Base-by-base conservation (phyloP, 2,113 vertebrate species). In the Riparia riparia region DNA sequence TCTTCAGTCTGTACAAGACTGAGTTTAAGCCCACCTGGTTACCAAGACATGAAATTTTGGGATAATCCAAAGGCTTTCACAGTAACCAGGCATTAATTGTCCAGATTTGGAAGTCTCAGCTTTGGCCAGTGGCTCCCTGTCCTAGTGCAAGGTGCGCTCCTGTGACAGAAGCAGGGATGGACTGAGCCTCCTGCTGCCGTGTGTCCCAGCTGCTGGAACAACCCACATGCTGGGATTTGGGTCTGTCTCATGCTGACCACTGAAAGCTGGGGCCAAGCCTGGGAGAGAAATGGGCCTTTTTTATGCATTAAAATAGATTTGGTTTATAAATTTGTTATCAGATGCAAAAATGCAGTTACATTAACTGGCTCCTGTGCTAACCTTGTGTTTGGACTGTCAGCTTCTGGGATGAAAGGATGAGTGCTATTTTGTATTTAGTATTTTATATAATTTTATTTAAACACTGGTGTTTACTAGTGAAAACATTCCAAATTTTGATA, bases 401-500 rank as follows among this genome's bases (percentile, higher is more conserved):
- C 24, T 50, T 86, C 56, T 42, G 41, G 39, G 44, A 63, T n/a
- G 21, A 76, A 61, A 0, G 4, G 37, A 18, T 0, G 0, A 74
- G 22, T 37, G 12, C 8, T 24, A 7, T 20, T 82, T 61, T 60
- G 1, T 6, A 58, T 25, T 66, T 73, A 66, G 39, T 11, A 37
- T 56, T 61, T 76, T 9, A 54, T 19, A 31, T 18, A 13, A 26
- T 82, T 54, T 66, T 37, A 83, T 56, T 77, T 49, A 37, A 70
- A 63, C 7, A 42, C 17, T 28, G 32, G 14, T 22, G 17, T 28
- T 70, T 77, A 70, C 19, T 41, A 17, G 12, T 31, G 12, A 66
- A 58, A 93, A 39, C 5, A 2, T 10, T 65, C 34, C 19, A 16
- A 4, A 9, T 94, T 78, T 54, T 47, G 39, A 66, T 24, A 37